Percentiles rank a stretch among this genome's conserved stretches.
Evolutionary conservation across 2,113 vertebrate genomes (phyloP).

Genomic region (Nesogale talazaci): DNA sequence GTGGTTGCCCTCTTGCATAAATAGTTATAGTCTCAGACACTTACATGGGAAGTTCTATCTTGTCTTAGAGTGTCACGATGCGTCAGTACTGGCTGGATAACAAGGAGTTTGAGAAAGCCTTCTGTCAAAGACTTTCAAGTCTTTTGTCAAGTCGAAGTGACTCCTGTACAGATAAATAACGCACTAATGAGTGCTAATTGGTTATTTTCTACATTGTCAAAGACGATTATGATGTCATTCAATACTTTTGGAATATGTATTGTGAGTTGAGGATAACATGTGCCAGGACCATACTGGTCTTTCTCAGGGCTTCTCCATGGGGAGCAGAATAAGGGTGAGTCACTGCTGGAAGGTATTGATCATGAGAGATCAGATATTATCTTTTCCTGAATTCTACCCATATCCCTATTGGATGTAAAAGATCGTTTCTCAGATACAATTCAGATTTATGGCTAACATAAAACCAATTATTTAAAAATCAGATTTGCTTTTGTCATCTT

Average conservation of each 20-base stretch:
- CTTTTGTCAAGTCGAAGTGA: constrained; percentile 11
- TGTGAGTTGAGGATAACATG: background rate
- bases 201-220: constrained; percentile 8
- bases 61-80: no score
- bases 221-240: background rate
- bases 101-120: background rate
- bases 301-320: constrained; percentile 24
- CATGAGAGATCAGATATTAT: constrained; percentile 21
- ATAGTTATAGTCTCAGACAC: no score
- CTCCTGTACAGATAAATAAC: background rate
- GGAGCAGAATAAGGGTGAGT: constrained; percentile 8
- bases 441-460: constrained; percentile 56
- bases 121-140: background rate
- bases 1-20: no score
- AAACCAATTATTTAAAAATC: constrained; percentile 61
- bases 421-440: constrained; percentile 39
- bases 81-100: no score
- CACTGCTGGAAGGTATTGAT: background rate
- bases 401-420: background rate
- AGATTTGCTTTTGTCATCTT: constrained; percentile 62
- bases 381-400: constrained; percentile 2
- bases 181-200: background rate
- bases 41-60: no score
- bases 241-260: background rate
- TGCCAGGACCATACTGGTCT: background rate